Percentiles rank a stretch among this genome's conserved stretches.
phyloP scores from a whole-genome alignment of 2,797 vertebrate genomes.

The Sphenodon punctatus region DNA sequence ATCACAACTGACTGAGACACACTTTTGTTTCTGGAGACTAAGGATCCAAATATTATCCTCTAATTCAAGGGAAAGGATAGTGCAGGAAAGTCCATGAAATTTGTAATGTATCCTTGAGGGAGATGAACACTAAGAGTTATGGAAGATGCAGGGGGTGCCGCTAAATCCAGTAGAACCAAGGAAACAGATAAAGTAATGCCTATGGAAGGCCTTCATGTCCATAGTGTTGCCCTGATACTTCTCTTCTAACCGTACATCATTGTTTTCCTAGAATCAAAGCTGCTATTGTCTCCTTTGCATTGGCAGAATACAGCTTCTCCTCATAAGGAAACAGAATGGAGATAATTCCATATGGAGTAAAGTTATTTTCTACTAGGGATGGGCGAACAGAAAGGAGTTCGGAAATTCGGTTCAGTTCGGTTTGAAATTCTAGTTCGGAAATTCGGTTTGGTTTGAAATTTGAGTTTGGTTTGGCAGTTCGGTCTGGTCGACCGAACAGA shows the following conservation, averaged over 20 bases:
- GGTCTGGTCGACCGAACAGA: too few species aligned
- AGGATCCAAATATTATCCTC: too few species aligned
- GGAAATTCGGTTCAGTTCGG: too few species aligned
- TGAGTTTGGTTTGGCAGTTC: too few species aligned
- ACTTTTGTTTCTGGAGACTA: not conserved
- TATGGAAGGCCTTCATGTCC: not conserved
- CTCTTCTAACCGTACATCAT: not conserved
- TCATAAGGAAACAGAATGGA: not conserved
- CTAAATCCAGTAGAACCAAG: not conserved
- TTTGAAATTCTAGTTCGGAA: too few species aligned
- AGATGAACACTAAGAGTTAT: not conserved
- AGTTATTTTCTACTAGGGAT: too few species aligned
- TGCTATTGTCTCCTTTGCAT: not conserved
- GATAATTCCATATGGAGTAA: not conserved
- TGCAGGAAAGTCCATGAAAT: too few species aligned
- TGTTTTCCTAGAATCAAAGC: not conserved
- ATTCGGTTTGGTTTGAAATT: too few species aligned
- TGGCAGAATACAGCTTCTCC: not conserved
- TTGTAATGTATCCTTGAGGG: too few species aligned
- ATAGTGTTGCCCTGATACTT: not conserved
- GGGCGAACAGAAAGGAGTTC: too few species aligned
- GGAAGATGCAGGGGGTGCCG: not conserved
- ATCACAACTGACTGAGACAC: not conserved
- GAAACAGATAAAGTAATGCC: not conserved
- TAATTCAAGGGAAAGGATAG: too few species aligned